Evolutionary conservation across 2,888 invertebrate species (phyloP).

Genomic region (Cryptocephalus primarius): DNA sequence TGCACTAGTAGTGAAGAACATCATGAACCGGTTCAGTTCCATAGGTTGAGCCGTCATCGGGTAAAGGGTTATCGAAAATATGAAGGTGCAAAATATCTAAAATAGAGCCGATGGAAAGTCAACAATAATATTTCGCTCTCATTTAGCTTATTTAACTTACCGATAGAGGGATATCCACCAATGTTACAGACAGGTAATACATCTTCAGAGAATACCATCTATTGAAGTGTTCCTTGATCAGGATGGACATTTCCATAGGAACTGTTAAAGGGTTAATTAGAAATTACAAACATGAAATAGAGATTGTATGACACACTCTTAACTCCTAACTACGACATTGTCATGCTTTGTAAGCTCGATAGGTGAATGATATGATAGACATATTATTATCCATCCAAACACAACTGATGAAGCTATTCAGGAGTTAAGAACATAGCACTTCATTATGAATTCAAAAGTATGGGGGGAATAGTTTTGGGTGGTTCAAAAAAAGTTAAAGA

Average conservation of each 20-base stretch:
- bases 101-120: constrained; percentile 10
- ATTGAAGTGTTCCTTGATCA: constrained; percentile 79
- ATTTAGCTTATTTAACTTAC: constrained; percentile 38
- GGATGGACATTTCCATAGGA: constrained; percentile 69
- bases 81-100: constrained; percentile 54
- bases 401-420: no score
- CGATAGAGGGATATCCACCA: constrained; percentile 69
- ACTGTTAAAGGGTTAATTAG: constrained; percentile 41
- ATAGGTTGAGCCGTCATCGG: constrained; percentile 84
- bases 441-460: no score
- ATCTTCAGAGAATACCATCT: constrained; percentile 81
- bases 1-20: constrained; percentile 76
- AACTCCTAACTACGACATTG: no score
- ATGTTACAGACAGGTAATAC: constrained; percentile 64
- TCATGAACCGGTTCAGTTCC: constrained; percentile 64
- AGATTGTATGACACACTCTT: no score
- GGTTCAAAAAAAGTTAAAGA: no score
- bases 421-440: no score
- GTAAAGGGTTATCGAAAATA: constrained; percentile 70
- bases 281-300: no score
- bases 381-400: no score
- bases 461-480: no score
- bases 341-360: no score
- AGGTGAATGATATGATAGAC: no score
- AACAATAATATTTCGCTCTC: not conserved